Evolutionary conservation across 1,140 invertebrate genomes (phyloP).

Genomic region (Zaprionus africanus): DNA sequence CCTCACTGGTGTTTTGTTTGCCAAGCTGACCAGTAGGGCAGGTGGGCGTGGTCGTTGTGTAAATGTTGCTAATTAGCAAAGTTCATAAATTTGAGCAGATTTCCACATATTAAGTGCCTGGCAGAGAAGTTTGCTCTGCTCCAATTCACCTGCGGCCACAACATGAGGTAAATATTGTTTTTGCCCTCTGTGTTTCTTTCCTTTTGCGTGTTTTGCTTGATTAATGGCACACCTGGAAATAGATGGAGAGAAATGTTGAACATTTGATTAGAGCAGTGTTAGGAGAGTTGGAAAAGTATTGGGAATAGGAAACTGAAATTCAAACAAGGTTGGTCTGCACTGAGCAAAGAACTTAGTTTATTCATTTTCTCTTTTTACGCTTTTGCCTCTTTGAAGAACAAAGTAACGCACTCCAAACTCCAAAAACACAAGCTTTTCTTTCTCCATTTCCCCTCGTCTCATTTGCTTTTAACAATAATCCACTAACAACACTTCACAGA

Average conservation of each 20-base stretch:
- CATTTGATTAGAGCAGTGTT: slow-evolving; percentile 9
- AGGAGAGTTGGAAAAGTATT: not conserved
- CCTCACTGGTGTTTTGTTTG: not conserved
- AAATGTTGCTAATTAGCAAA: slow-evolving; percentile 67
- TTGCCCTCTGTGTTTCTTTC: slow-evolving; percentile 1
- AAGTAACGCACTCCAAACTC: not conserved
- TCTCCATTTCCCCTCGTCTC: not conserved
- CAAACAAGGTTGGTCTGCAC: not conserved
- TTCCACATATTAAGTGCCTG: slow-evolving; percentile 55
- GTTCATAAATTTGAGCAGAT: slow-evolving; percentile 66
- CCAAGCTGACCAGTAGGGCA: not conserved
- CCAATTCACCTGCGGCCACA: slow-evolving; percentile 29
- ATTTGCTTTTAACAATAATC: slow-evolving; percentile 28
- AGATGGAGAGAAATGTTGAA: not conserved
- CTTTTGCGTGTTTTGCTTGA: slow-evolving; percentile 1
- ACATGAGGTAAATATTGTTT: slow-evolving; percentile 8
- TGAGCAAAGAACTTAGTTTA: not conserved
- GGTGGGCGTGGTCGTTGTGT: slow-evolving; percentile 8
- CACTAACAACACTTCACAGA: slow-evolving; percentile 33
- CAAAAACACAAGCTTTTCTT: slow-evolving; percentile 4
- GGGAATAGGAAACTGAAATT: not conserved
- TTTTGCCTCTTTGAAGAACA: not conserved
- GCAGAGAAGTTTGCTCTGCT: slow-evolving; percentile 27
- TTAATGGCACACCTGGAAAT: slow-evolving; percentile 18
- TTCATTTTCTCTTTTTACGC: not conserved